Conservation (phyloP, 2,797 vertebrate species). For the Alauda arvensis region DNA sequence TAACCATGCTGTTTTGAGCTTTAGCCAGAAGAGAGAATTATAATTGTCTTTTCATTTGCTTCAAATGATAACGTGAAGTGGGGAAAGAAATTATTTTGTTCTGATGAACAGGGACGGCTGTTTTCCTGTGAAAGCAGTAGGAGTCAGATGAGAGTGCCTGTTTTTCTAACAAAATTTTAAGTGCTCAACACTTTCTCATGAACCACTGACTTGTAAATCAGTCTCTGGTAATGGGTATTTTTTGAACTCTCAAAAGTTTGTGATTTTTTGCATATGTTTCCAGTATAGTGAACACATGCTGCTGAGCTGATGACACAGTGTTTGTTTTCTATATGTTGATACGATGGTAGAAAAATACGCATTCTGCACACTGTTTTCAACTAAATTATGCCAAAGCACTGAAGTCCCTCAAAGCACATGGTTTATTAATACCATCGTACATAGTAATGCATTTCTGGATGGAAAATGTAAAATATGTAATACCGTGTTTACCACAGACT, state of each 20-base stretch:
- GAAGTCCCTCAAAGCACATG: slow-evolving; percentile 66
- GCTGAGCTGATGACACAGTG: slow-evolving; percentile 39
- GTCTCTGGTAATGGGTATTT: slow-evolving; percentile 56
- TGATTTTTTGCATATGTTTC: slow-evolving; percentile 54
- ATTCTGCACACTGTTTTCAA: slow-evolving; percentile 53
- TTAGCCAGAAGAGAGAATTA: slow-evolving; percentile 53
- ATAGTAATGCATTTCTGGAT: slow-evolving; percentile 66
- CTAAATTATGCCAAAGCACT: slow-evolving; percentile 63
- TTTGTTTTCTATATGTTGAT: slow-evolving; percentile 63
- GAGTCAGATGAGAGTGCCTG: slow-evolving; percentile 41
- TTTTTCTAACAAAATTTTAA: slow-evolving; percentile 47
- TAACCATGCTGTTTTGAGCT: slow-evolving; percentile 51
- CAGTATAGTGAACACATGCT: slow-evolving; percentile 28
- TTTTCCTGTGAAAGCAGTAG: slow-evolving; percentile 54
- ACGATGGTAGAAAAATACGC: slow-evolving; percentile 36
- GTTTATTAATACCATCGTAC: slow-evolving; percentile 71
- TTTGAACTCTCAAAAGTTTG: slow-evolving; percentile 72
- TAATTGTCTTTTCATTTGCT: slow-evolving; percentile 72
- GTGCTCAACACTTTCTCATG: slow-evolving; percentile 53
- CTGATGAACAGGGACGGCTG: slow-evolving; percentile 52
- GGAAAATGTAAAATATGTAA: slow-evolving; percentile 68
- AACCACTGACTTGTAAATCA: slow-evolving; percentile 57
- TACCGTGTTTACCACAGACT: slow-evolving; percentile 64
- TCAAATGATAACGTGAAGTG: slow-evolving; percentile 67
- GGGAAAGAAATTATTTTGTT: slow-evolving; percentile 60